phyloP scores from a whole-genome alignment of 2,797 vertebrate genomes.

The Nyctibius grandis region DNA sequence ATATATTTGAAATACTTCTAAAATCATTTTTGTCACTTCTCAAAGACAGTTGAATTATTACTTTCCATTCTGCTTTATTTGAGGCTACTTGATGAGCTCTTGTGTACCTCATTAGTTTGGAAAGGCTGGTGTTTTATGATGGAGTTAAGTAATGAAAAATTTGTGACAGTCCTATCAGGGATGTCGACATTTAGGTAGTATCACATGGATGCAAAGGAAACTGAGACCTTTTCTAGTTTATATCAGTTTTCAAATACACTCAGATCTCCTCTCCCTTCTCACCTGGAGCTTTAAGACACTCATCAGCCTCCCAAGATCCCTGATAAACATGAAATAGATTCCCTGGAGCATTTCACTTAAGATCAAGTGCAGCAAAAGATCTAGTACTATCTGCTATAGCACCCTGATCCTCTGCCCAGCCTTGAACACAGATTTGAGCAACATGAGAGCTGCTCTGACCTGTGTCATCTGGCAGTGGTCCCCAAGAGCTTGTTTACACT shows the following conservation, averaged over 20 bases:
- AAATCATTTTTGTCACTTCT: neutral
- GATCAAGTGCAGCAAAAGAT: neutral
- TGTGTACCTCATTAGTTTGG: neutral
- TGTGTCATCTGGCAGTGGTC: constrained; percentile 4
- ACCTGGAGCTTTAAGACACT: neutral
- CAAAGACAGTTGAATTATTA: neutral
- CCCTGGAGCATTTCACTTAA: neutral
- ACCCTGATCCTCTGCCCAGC: neutral
- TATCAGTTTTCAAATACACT: neutral
- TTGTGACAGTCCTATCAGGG: neutral
- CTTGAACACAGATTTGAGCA: neutral
- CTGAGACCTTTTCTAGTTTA: neutral
- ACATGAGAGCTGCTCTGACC: constrained; percentile 24
- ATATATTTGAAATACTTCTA: neutral
- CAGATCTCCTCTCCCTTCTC: neutral
- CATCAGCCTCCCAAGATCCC: neutral
- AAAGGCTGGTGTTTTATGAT: neutral
- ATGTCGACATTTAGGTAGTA: neutral
- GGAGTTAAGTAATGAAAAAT: neutral
- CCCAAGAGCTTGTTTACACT: constrained; percentile 9
- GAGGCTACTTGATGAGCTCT: neutral
- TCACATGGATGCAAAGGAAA: neutral
- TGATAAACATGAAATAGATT: neutral
- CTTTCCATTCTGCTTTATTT: neutral
- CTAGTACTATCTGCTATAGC: neutral